Evolutionary conservation across 1,140 invertebrate genomes (phyloP).

Genomic region (Uloborus diversus): DNA sequence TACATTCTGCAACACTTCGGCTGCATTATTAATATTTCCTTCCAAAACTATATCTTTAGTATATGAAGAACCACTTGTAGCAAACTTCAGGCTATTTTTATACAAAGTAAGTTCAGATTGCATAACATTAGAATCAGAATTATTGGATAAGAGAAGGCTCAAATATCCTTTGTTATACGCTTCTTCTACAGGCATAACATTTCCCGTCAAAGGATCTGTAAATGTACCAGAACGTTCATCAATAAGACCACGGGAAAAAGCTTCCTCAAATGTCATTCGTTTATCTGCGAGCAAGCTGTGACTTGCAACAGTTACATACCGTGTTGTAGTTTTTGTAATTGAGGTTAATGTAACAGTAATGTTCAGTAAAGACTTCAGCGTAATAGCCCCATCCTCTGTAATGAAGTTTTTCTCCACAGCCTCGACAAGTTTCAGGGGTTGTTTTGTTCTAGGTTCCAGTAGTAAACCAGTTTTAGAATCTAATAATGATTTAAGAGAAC

Average conservation of each 20-base stretch:
- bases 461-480: constrained; percentile 88
- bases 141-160: constrained; percentile 14
- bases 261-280: constrained; percentile 79
- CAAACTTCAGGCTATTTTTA: constrained; percentile 38
- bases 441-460: constrained; percentile 78
- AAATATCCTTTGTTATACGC: constrained; percentile 72
- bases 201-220: constrained; percentile 78
- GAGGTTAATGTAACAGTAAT: constrained; percentile 86
- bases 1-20: not conserved
- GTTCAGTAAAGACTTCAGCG: constrained; percentile 82
- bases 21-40: not conserved
- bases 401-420: constrained; percentile 86
- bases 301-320: constrained; percentile 79
- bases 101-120: constrained; percentile 40
- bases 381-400: constrained; percentile 82
- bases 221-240: constrained; percentile 82
- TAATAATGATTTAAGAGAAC: constrained; percentile 81
- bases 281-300: constrained; percentile 70
- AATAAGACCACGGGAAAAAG: constrained; percentile 79
- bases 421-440: constrained; percentile 82
- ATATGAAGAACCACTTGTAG: not conserved
- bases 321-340: constrained; percentile 80
- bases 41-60: too few relatives aligned
- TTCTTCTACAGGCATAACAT: constrained; percentile 80
- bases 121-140: constrained; percentile 5